These are phyloP conservation scores for Myrmecophaga tridactyla DNA, from an alignment of 2,113 vertebrate species.

Conservation along the genomic window DNA sequence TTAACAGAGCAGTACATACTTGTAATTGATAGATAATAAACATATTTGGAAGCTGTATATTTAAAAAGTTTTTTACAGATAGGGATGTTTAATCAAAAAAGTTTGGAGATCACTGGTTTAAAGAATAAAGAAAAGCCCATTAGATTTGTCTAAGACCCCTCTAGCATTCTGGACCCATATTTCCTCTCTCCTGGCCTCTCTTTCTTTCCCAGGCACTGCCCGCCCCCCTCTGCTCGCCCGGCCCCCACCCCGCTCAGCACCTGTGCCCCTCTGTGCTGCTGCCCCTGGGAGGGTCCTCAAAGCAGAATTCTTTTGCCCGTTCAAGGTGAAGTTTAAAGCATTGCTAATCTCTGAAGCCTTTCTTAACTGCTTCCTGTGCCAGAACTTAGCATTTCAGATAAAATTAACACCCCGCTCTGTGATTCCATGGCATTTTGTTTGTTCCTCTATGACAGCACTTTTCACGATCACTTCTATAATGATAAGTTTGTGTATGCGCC, in stretches of 20 bases:
- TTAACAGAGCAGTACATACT: neutral
- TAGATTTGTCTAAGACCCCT: neutral
- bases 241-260: neutral
- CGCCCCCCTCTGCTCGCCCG: neutral
- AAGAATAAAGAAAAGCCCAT: slow-evolving; percentile 6
- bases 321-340: neutral
- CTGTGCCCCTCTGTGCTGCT: neutral
- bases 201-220: neutral
- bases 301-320: neutral
- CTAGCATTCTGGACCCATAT: neutral
- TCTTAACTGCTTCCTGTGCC: neutral
- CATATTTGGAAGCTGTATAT: neutral
- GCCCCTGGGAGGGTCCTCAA: neutral
- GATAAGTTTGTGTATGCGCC: slow-evolving; percentile 27
- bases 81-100: neutral
- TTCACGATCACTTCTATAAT: neutral
- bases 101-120: neutral
- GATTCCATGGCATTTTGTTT: neutral
- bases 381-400: neutral
- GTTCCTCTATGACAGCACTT: slow-evolving; percentile 27
- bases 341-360: neutral
- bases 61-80: neutral
- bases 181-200: neutral
- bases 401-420: slow-evolving; percentile 26
- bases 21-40: neutral